A percentile compares a stretch with the other conserved stretches of the same genome.
Conservation (phyloP, 2,888 invertebrate genomes). For the Cheilosia variabilis region DNA sequence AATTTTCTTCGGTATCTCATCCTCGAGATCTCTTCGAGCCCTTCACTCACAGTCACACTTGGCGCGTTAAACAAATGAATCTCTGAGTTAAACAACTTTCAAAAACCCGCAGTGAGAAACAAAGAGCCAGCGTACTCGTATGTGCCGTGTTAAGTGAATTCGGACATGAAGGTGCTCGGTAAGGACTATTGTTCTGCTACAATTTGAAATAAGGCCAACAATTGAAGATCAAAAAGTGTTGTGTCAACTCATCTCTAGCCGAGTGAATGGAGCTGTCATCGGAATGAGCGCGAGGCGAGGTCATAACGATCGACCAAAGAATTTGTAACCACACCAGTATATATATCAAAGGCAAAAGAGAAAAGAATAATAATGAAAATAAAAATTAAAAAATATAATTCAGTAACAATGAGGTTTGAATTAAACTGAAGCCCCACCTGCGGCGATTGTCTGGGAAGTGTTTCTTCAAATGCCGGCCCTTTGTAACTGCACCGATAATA, state of each 20-base stretch:
- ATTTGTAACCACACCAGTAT: conserved; percentile 7
- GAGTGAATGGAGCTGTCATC: conserved; percentile 56
- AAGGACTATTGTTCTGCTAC: conserved; percentile 12
- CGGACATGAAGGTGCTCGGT: conserved; percentile 11
- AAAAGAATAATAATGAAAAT: conserved; percentile 13
- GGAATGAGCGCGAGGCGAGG: conserved; percentile 1
- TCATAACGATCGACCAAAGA: conserved; percentile 16
- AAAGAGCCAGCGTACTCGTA: neutral
- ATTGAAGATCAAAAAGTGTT: conserved; percentile 10
- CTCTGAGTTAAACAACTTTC: conserved; percentile 32
- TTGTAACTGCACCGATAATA: conserved; percentile 64
- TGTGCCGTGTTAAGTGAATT: conserved; percentile 34
- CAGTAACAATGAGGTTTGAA: conserved; percentile 67
- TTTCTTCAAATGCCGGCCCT: conserved; percentile 13
- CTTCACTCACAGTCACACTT: conserved; percentile 36
- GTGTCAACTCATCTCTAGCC: conserved; percentile 38
- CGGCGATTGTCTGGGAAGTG: conserved; percentile 20
- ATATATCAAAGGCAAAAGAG: conserved; percentile 15
- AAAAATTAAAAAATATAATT: conserved; percentile 39
- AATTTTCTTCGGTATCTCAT: conserved; percentile 52
- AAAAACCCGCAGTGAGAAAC: conserved; percentile 9
- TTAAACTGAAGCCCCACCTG: conserved; percentile 52
- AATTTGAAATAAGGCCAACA: conserved; percentile 23
- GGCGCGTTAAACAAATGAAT: conserved; percentile 42
- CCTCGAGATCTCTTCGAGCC: conserved; percentile 48